phyloP scores from a whole-genome alignment of 2,888 invertebrate genomes.

The Nymphalis polychloros region DNA sequence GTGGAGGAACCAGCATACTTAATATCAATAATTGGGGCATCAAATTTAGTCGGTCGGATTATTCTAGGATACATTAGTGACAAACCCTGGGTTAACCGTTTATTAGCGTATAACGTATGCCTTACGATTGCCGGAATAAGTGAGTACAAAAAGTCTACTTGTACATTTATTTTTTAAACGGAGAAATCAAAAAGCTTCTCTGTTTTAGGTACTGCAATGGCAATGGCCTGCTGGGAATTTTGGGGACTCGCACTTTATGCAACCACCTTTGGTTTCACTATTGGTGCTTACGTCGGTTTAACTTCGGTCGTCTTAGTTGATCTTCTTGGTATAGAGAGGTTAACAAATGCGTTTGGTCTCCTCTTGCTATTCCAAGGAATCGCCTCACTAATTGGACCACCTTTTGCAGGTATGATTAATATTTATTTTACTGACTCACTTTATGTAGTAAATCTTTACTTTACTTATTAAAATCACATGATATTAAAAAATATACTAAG shows the following conservation, averaged over 20 bases:
- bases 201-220: conserved; percentile 87
- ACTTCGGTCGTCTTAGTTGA: conserved; percentile 98
- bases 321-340: conserved; percentile 93
- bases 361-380: conserved; percentile 96
- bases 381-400: conserved; percentile 95
- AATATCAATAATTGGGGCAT: conserved; percentile 90
- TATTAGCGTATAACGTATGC: conserved; percentile 93
- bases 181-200: neutral
- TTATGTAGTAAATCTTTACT: neutral
- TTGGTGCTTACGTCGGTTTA: conserved; percentile 97
- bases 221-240: conserved; percentile 88
- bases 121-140: conserved; percentile 94
- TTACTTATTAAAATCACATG: conserved; percentile 7
- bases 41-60: conserved; percentile 94
- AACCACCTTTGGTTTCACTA: conserved; percentile 92
- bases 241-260: conserved; percentile 89
- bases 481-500: conserved; percentile 2
- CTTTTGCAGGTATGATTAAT: conserved; percentile 90
- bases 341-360: conserved; percentile 98
- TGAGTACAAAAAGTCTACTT: conserved; percentile 69
- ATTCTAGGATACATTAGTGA: conserved; percentile 93
- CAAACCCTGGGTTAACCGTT: conserved; percentile 94
- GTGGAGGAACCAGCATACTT: conserved; percentile 85
- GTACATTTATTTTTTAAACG: neutral
- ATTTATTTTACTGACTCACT: conserved; percentile 3